Conservation (phyloP, 2,888 invertebrate genomes). For the Periphyllus acericola region DNA sequence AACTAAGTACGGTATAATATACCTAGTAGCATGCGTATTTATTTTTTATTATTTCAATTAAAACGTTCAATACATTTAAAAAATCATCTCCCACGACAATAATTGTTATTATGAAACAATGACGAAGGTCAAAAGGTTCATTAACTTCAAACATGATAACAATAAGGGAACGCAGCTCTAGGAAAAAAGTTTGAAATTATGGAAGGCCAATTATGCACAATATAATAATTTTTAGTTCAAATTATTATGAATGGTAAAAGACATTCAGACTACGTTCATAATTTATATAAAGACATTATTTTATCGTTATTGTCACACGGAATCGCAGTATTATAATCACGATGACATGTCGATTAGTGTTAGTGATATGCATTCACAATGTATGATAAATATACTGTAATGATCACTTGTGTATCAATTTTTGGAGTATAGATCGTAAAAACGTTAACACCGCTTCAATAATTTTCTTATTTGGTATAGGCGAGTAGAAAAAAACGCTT, state of each 20-base stretch:
- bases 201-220: slow-evolving; percentile 25
- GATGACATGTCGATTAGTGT: not conserved
- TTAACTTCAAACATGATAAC: slow-evolving; percentile 43
- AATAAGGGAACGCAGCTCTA: slow-evolving; percentile 36
- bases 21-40: not conserved
- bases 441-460: slow-evolving; percentile 29
- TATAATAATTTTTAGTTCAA: slow-evolving; percentile 24
- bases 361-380: not conserved
- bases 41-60: slow-evolving; percentile 51
- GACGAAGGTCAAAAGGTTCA: slow-evolving; percentile 57
- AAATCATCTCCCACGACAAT: slow-evolving; percentile 58
- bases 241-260: not conserved
- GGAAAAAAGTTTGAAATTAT: slow-evolving; percentile 16
- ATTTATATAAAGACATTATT: not conserved
- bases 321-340: not conserved
- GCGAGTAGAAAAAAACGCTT: slow-evolving; percentile 25
- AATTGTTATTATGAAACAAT: slow-evolving; percentile 57
- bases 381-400: not conserved
- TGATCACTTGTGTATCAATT: slow-evolving; percentile 8
- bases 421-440: slow-evolving; percentile 10
- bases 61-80: slow-evolving; percentile 44
- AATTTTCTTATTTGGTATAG: slow-evolving; percentile 16
- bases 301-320: not conserved
- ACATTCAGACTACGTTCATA: not conserved
- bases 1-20: not conserved